Base-by-base conservation (phyloP, 2,113 vertebrate species). In the Tachysurus vachellii region DNA sequence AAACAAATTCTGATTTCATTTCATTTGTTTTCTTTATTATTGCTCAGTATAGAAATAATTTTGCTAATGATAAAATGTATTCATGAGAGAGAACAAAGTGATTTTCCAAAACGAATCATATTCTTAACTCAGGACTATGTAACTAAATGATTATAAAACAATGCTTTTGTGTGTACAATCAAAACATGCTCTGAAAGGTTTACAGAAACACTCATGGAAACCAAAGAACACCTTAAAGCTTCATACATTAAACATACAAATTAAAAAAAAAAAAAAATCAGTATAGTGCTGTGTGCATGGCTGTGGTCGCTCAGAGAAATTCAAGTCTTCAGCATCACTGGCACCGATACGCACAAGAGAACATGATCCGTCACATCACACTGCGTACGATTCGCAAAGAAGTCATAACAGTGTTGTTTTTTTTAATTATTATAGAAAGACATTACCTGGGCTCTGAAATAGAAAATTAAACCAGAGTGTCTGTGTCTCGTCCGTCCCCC, bases 321-420 rank as follows among this genome's bases (percentile, higher is more conserved):
- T 86, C 85, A 86, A 81, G 85, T 86, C 85, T 86, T 86, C 47
- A 54, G 28, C 75, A 64, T 79, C 21, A 73, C 71, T 77, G 73
- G 84, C 61, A 64, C 42, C 57, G 44, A 77, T 59, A 86, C 47
- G 21, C 84, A 80, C 61, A 68, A 80, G 85, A 86, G 85, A 86
- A 86, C 85, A 86, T 70, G 53, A 86, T 81, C 85, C 77, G 68
- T 56, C 59, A 56, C 26, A 70, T 56, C 61, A 56, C 26, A 53
- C 42, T 76, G 71, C 21, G 21, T 84, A 71, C 26, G 23, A 64
- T 80, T 80, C 47, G 17, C 19, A 77, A 50, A 61, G 31, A 61
- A 62, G 59, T 77, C 42, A 50, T 21, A 64, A 77, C 61, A 36
- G 28, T 71, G 44, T 53, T 53, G 6, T 53, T 54, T 16, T 42